Percentiles rank a stretch among this genome's conserved stretches.
Evolutionary conservation across 2,797 vertebrate species (phyloP).

Genomic region (Diplodus puntazzo): DNA sequence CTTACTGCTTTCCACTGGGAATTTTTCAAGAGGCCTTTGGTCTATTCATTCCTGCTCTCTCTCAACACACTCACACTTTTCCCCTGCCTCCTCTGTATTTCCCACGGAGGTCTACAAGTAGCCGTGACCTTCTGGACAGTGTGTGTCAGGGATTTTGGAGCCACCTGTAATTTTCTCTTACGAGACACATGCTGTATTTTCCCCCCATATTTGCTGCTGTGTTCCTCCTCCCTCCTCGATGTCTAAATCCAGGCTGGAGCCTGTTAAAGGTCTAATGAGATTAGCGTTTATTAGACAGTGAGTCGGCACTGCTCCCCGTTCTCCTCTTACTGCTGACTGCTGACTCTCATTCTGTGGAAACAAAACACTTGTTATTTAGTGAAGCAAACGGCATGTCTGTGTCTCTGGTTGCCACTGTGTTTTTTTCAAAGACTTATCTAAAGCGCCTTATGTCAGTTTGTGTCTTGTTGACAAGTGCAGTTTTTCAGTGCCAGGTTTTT

Average conservation of each 20-base stretch:
- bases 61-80: conserved; percentile 55
- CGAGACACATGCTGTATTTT: conserved; percentile 47
- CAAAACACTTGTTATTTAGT: conserved; percentile 51
- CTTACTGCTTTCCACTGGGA: conserved; percentile 71
- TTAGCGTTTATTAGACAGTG: conserved; percentile 79
- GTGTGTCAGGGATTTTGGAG: conserved; percentile 42
- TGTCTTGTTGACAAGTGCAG: conserved; percentile 9
- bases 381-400: conserved; percentile 13
- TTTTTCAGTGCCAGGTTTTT: not conserved
- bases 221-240: conserved; percentile 48
- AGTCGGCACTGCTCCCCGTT: conserved; percentile 60
- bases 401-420: conserved; percentile 24
- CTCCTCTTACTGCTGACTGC: conserved; percentile 60
- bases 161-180: conserved; percentile 67
- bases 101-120: conserved; percentile 61
- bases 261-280: conserved; percentile 76
- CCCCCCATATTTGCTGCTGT: conserved; percentile 43
- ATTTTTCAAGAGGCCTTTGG: conserved; percentile 57
- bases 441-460: conserved; percentile 9
- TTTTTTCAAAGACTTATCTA: conserved; percentile 16
- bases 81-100: conserved; percentile 66
- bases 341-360: conserved; percentile 69
- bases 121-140: conserved; percentile 53
- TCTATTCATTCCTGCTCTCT: conserved; percentile 57
- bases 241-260: conserved; percentile 71